Evolutionary conservation across 2,888 invertebrate species (phyloP).

Genomic region (Trichopria drosophilae): DNA sequence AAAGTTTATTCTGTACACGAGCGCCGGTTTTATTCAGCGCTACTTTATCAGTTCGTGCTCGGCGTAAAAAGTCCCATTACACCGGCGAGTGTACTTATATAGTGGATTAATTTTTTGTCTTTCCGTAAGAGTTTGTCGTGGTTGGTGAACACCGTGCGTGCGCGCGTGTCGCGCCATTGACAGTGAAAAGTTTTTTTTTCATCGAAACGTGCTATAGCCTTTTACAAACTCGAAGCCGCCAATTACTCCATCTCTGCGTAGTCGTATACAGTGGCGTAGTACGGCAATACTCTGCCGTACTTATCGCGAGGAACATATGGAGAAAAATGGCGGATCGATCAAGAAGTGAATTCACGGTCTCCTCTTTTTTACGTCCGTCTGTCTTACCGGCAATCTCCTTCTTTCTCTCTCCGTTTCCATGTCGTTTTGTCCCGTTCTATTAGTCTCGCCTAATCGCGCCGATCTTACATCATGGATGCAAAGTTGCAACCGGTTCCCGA

Average conservation of each 20-base stretch:
- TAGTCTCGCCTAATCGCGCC: constrained; percentile 49
- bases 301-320: constrained; percentile 2
- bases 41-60: no score
- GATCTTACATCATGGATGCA: constrained; percentile 55
- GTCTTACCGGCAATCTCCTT: constrained; percentile 33
- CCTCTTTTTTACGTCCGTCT: constrained; percentile 27
- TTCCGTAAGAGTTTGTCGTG: no score
- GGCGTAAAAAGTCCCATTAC: no score
- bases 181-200: constrained; percentile 47
- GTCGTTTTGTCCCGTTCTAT: no score
- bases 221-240: constrained; percentile 46
- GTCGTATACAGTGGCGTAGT: constrained; percentile 17
- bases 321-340: constrained; percentile 6
- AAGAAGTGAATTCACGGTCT: constrained; percentile 42
- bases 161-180: constrained; percentile 44
- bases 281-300: constrained; percentile 12
- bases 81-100: no score
- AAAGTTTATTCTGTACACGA: no score
- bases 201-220: constrained; percentile 51
- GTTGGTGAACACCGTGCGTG: constrained; percentile 1
- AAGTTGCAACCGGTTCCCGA: constrained; percentile 53
- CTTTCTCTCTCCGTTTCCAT: constrained; percentile 37
- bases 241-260: constrained; percentile 49
- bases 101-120: no score
- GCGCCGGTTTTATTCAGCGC: no score